Evolutionary conservation across 2,797 vertebrate species (phyloP), one percentile per base, ranked within the genome.

Genomic region (Enteromius treurensis): DNA sequence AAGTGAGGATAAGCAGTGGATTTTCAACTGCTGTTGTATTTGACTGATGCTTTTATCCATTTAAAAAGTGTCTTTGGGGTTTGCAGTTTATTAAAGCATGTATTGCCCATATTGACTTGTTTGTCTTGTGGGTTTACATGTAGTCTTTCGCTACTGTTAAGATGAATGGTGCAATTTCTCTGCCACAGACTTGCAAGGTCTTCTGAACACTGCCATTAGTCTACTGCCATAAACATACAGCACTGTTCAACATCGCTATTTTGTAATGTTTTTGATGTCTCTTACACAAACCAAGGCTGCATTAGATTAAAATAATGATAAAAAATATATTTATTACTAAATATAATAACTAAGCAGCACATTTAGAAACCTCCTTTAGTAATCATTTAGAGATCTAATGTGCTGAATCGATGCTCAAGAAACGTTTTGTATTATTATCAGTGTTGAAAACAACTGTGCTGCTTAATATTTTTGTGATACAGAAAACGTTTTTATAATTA

Each of bases 1-100:
- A 77, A 77, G 75, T 45, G 75, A 3, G 55, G 40, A 77, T 77
- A 15, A 77, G n/a, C 14, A 9, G 23, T 29, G 40, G n/a, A 47
- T 77, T 32, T 77, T 7, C 37, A 47, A 13, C 10, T 32, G 2
- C 75, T 29, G 55, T 4, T 77, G 58, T 29, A 8, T 77, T 77
- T 32, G 9, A 64, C 75, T 77, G 55, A 47, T 45, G 58, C 21
- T 32, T 45, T 64, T 77, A 29, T 45, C n/a, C 8, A 9, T 77
- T 77, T 60, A 58, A 76, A 60, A 42, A 21, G 40, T 14, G 5
- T 47, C 4, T 29, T 64, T 62, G 40, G 58, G 23, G 40, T 47
- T 45, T 45, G 58, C 40, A n/a, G 76, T 77, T 64, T 64, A 77
- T 47, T 47, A 47, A 77, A 77, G 29, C 40, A 77, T 47, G 58